Evolutionary conservation across 2,888 invertebrate species (phyloP).

Genomic region (Pseudococcus viburni): DNA sequence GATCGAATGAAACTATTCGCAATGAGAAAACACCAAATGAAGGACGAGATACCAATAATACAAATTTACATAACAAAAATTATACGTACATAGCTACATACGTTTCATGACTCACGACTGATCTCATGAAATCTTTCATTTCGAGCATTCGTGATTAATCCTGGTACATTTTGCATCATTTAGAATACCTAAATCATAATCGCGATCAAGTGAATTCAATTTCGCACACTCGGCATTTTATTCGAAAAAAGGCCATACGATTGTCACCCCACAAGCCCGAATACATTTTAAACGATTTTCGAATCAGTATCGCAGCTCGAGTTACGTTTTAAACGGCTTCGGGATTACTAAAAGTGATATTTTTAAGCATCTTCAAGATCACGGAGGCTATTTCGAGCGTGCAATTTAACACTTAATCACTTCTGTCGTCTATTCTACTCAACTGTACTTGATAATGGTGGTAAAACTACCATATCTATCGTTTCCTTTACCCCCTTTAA

Average conservation of each 20-base stretch:
- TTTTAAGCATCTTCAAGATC: constrained; percentile 5
- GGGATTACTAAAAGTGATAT: not conserved
- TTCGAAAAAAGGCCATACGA: too few species aligned
- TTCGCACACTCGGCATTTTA: too few species aligned
- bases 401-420: not conserved
- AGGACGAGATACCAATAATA: not conserved
- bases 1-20: not conserved
- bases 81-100: not conserved
- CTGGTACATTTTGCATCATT: not conserved
- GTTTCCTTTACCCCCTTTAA: not conserved
- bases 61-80: not conserved
- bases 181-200: not conserved
- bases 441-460: not conserved
- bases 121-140: not conserved
- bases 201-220: not conserved
- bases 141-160: not conserved
- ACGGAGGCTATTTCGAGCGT: not conserved
- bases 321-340: constrained; percentile 30
- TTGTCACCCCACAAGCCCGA: too few species aligned
- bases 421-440: not conserved
- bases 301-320: not conserved
- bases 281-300: constrained; percentile 15
- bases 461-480: not conserved
- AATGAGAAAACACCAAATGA: not conserved
- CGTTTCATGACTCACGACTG: constrained; percentile 15